phyloP scores from a whole-genome alignment of 2,797 vertebrate species.

The Pterois miles region DNA sequence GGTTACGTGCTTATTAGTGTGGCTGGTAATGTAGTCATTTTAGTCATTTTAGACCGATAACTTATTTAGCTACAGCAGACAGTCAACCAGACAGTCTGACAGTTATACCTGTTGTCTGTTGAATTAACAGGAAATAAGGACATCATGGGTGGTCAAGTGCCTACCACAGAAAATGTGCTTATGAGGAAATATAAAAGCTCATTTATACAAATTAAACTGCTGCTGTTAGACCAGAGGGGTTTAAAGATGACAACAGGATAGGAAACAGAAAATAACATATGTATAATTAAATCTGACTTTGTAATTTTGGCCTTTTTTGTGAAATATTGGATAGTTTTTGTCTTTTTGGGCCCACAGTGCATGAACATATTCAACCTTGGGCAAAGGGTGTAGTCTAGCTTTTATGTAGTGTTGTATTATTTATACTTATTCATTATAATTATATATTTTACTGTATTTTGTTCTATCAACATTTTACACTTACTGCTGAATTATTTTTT shows the following conservation, averaged over 20 bases:
- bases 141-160: constrained; percentile 36
- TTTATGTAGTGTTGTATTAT: no score
- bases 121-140: constrained; percentile 8
- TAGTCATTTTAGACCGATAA: background rate
- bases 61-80: background rate
- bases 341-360: background rate
- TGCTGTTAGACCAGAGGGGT: background rate
- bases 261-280: background rate
- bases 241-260: background rate
- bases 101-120: background rate
- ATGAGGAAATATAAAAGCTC: background rate
- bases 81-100: background rate
- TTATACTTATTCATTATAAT: no score
- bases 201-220: background rate
- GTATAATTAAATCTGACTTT: background rate
- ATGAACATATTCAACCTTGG: background rate
- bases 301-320: background rate
- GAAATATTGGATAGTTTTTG: background rate
- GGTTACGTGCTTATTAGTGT: constrained; percentile 20
- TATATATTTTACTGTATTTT: no score
- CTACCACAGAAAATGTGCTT: constrained; percentile 2
- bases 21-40: background rate
- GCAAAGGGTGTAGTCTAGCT: no score
- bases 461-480: no score
- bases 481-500: no score